Base-by-base conservation (phyloP, 2,797 vertebrate species). In the Pangasius mekongensis region DNA sequence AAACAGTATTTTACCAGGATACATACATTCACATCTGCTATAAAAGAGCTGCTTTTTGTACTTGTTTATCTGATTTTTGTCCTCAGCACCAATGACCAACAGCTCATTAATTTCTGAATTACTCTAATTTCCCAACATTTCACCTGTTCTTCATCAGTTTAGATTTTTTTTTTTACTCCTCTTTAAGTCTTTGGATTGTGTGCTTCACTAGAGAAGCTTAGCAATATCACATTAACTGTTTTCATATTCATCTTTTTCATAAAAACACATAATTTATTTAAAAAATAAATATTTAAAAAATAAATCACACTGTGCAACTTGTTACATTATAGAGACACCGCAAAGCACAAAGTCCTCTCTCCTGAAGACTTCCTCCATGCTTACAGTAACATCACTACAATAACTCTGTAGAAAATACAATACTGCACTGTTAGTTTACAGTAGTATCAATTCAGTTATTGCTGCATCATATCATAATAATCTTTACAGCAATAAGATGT, bases 261-360 rank as follows among this genome's bases (percentile, higher is more conserved):
- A 39, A 2, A 22, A 9, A 73, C 69, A 22, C 69, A n/a, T n/a
- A n/a, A n/a, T n/a, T n/a, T n/a, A 14, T 77, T 16, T n/a, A 16
- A 77, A 77, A 71, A n/a, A 77, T 76, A 2, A 77, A 77, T 16
- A 14, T 77, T 16, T n/a, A 16, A 77, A 77, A 71, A n/a, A 77
- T 76, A 2, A 77, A 77, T 16, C 27, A 52, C 47, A 77, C 5
- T 8, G 3, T 77, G 27, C 30, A 56, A 10, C 14, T 30, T 22
- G 1, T 33, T 56, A 78, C 1, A 76, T 52, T 76, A 76, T 13
- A 16, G 27, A 52, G 27, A 52, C 0, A 14, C 24, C 3, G 13
- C 74, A 49, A 76, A 76, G 74, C 27, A 16, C 27, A 49, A 30
- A 24, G 2, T 56, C 30, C 8, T 78, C 49, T 54, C 14, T 54